These are phyloP conservation scores for Parauchenoglanis punctatus DNA, from an alignment of 2,797 vertebrate species.

Conservation along the genomic window DNA sequence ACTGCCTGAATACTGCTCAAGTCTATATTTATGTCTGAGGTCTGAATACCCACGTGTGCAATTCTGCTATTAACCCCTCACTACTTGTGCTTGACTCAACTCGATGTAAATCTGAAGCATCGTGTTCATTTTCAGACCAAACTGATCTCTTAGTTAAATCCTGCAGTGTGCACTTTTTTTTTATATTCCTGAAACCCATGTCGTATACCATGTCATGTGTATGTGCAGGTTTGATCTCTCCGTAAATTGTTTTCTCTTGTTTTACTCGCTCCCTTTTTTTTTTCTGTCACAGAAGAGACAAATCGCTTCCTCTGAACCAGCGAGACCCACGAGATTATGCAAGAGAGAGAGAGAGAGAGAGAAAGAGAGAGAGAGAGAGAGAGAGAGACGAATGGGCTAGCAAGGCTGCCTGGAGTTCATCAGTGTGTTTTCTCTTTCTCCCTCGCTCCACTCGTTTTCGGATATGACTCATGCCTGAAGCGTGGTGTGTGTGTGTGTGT, in stretches of 20 bases:
- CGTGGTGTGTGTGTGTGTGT: conserved; percentile 46
- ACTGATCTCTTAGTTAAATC: background rate
- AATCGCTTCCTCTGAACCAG: conserved; percentile 29
- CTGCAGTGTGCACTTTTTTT: background rate
- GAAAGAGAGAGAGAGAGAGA: conserved; percentile 2
- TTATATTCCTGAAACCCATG: background rate
- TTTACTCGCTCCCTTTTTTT: conserved; percentile 4
- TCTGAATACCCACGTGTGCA: background rate
- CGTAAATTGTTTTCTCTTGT: conserved; percentile 12
- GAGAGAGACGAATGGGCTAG: conserved; percentile 19
- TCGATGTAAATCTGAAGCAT: background rate
- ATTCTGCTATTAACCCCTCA: background rate
- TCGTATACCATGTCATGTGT: background rate
- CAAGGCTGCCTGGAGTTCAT: conserved; percentile 67
- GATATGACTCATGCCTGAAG: conserved; percentile 70
- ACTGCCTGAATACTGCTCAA: background rate
- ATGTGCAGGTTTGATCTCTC: background rate
- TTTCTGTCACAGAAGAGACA: conserved; percentile 16
- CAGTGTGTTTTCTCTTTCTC: conserved; percentile 53
- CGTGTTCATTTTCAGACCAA: background rate
- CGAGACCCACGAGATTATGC: conserved; percentile 32
- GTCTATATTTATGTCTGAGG: background rate
- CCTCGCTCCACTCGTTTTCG: conserved; percentile 60
- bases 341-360: conserved; percentile 7
- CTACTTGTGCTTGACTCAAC: background rate